Conservation (phyloP, 92 coral and sea anemone species). For the Bergia puertoricense region DNA sequence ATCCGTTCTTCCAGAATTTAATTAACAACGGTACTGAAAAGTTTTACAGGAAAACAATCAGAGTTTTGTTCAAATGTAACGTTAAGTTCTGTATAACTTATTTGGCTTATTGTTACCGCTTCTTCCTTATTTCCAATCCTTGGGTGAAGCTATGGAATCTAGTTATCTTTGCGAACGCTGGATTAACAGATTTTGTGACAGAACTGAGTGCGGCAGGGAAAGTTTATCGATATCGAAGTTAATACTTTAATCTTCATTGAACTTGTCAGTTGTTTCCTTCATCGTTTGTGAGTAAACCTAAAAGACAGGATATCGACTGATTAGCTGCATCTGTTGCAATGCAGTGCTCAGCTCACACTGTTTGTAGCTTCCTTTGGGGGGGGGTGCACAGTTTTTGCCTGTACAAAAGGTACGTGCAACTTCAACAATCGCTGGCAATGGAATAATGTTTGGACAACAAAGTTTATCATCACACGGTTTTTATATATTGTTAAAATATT, state of each 20-base stretch:
- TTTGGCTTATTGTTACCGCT: neutral
- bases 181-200: neutral
- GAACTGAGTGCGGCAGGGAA: neutral
- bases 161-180: neutral
- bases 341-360: neutral
- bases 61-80: neutral
- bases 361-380: neutral
- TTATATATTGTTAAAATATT: too few species aligned
- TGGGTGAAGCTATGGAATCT: too few species aligned
- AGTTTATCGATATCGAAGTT: neutral
- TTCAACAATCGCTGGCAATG: too few species aligned
- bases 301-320: neutral
- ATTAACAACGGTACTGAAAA: too few species aligned
- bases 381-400: neutral
- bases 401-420: neutral
- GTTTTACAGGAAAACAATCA: neutral
- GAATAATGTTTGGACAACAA: neutral
- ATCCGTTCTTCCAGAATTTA: neutral
- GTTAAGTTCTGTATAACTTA: too few species aligned
- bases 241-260: neutral
- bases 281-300: neutral
- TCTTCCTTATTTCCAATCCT: neutral
- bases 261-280: neutral
- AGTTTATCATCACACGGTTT: neutral
- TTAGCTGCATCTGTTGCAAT: neutral